Conservation (phyloP, 1,140 invertebrate species). For the Drosophila sturtevanti region DNA sequence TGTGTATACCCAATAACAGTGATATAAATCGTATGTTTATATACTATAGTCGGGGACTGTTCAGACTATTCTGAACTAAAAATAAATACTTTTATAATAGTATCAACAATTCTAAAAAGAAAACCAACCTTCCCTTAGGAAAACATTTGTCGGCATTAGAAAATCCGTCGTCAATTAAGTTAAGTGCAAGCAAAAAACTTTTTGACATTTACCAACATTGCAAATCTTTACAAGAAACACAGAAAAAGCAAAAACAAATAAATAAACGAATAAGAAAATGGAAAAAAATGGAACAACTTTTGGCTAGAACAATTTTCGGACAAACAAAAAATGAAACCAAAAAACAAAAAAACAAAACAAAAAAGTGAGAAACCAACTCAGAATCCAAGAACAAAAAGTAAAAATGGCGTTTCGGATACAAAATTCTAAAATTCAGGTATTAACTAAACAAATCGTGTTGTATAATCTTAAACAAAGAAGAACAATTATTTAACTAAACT, state of each 20-base stretch:
- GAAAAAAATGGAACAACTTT: slow-evolving; percentile 39
- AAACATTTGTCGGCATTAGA: slow-evolving; percentile 39
- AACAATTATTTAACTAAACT: slow-evolving; percentile 65
- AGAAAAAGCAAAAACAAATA: slow-evolving; percentile 39
- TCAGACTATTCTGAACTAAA: background rate
- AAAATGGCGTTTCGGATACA: slow-evolving; percentile 82
- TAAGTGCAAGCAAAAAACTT: slow-evolving; percentile 42
- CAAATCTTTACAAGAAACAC: slow-evolving; percentile 30
- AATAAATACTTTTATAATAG: background rate
- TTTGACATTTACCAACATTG: slow-evolving; percentile 31
- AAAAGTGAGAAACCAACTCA: slow-evolving; percentile 49
- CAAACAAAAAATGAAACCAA: slow-evolving; percentile 35
- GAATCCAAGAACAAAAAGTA: slow-evolving; percentile 51
- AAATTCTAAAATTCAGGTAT: slow-evolving; percentile 83
- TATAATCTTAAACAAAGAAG: slow-evolving; percentile 70
- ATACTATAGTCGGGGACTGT: too few species aligned
- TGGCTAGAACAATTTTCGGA: slow-evolving; percentile 33
- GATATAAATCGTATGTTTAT: too few species aligned
- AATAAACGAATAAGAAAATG: slow-evolving; percentile 33
- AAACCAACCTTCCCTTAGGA: slow-evolving; percentile 12
- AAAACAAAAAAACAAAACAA: slow-evolving; percentile 45
- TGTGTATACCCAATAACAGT: too few species aligned
- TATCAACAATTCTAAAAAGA: slow-evolving; percentile 1
- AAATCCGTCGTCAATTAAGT: slow-evolving; percentile 64
- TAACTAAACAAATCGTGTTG: slow-evolving; percentile 75